phyloP scores from a whole-genome alignment of 2,888 invertebrate species.

The Junonia oenone region DNA sequence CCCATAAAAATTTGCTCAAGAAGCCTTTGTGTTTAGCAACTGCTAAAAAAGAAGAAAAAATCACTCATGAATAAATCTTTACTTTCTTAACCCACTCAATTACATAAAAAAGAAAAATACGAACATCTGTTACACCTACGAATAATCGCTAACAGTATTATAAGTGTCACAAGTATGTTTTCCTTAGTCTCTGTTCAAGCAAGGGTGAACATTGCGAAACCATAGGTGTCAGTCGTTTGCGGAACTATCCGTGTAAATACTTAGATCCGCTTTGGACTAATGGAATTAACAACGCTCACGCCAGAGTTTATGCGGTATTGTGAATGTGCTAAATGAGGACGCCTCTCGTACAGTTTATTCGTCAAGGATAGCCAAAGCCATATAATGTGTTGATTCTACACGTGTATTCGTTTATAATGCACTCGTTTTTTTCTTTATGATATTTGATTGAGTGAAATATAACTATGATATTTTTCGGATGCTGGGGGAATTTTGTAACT shows the following conservation, averaged over 20 bases:
- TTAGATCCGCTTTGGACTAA: conserved; percentile 67
- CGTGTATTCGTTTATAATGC: background rate
- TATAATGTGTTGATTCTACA: background rate
- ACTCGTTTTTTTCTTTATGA: background rate
- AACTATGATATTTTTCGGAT: background rate
- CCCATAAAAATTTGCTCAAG: too few relatives aligned
- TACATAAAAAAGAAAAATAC: too few relatives aligned
- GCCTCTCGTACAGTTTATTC: background rate
- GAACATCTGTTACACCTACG: background rate
- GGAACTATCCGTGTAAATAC: conserved; percentile 49
- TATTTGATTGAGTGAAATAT: background rate
- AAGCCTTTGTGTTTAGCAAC: too few relatives aligned
- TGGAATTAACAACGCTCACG: conserved; percentile 48
- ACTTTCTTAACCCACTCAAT: too few relatives aligned
- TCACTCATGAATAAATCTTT: background rate
- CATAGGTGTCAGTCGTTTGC: conserved; percentile 61
- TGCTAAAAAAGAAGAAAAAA: too few relatives aligned
- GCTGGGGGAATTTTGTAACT: too few relatives aligned
- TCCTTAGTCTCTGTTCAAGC: conserved; percentile 18
- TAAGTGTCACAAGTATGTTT: background rate
- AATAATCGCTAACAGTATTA: background rate
- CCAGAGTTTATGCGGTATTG: conserved; percentile 29
- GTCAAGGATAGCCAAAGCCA: background rate
- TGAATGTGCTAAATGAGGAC: background rate
- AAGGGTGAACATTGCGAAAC: conserved; percentile 52